Base-by-base conservation (phyloP, 2,113 vertebrate genomes). In the Strigops habroptila region DNA sequence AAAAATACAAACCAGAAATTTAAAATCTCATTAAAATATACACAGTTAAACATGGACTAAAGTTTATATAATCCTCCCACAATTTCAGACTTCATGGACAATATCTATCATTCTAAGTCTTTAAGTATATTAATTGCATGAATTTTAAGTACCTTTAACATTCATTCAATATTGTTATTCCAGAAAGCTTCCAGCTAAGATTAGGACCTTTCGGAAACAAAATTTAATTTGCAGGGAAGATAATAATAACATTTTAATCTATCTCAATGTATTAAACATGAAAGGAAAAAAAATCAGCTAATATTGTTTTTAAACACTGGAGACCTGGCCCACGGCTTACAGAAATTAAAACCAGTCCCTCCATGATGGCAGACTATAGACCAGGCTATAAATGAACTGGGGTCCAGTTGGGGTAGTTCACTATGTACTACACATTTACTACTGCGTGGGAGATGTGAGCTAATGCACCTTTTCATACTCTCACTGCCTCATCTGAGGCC, bases 121-220 rank as follows among this genome's bases (percentile, higher is more conserved):
- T 89, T 91, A 88, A 94, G 82, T 91, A 93, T 65, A 93, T 93
- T 96, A 96, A 95, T 93, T 93, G 83, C 91, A 71, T 35, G 55
- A 65, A 89, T 96, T 97, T 90, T 90, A 94, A 95, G 80, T 79
- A 39, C 65, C 81, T 92, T 93, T 84, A 93, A 87, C 70, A 69
- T 86, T 94, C 86, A 94, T 85, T 68, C 86, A 92, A 89, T 78
- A 69, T 68, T 16, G 69, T 89, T 96, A 89, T 86, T 91, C 90
- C 88, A 93, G 77, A 87, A 93, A 92, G 92, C 93, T 93, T 93
- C 92, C 88, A 97, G 93, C 91, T 92, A 96, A 74, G 88, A 95
- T 88, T 95, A 96, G 31, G 77, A 86, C 69, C 88, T 96, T 96
- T 93, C 73, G 86, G 86, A 96, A 95, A 84, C 48, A 91, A 92